Evolutionary conservation across 1,140 invertebrate genomes (phyloP).

Genomic region (Charaxes varanes): DNA sequence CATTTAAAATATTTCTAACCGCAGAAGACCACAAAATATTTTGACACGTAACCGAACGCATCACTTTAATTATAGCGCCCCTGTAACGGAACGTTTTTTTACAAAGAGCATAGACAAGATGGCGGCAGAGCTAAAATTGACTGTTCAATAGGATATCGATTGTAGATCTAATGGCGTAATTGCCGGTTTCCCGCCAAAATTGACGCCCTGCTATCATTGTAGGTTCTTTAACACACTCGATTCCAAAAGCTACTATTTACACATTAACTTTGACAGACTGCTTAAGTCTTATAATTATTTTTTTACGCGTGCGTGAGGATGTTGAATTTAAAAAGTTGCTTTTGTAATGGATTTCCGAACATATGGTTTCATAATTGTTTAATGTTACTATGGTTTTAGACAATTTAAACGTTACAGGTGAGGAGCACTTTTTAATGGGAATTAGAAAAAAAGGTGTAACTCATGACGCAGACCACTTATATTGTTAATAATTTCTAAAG

Average conservation of each 20-base stretch:
- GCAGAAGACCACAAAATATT: constrained; percentile 33
- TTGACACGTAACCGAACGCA: constrained; percentile 40
- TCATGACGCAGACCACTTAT: too few relatives aligned
- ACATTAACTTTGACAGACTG: constrained; percentile 68
- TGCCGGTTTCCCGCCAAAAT: constrained; percentile 56
- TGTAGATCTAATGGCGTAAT: constrained; percentile 66
- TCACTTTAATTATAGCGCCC: constrained; percentile 40
- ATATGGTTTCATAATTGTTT: constrained; percentile 36
- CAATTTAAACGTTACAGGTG: constrained; percentile 7
- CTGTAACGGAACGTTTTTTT: constrained; percentile 29
- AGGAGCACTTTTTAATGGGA: not conserved
- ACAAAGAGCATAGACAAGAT: constrained; percentile 31
- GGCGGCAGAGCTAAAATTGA: constrained; percentile 33
- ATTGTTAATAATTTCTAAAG: not conserved
- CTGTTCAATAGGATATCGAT: constrained; percentile 61
- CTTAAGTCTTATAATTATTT: constrained; percentile 64
- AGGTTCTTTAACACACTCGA: constrained; percentile 43
- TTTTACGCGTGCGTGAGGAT: constrained; percentile 45
- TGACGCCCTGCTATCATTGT: constrained; percentile 49
- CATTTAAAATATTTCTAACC: constrained; percentile 2
- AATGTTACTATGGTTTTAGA: too few relatives aligned
- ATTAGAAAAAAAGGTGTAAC: too few relatives aligned
- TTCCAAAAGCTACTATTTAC: constrained; percentile 63
- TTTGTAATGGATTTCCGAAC: constrained; percentile 52
- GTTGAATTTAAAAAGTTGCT: constrained; percentile 38